These are phyloP conservation scores for Spisula solida DNA, from an alignment of 2,888 invertebrate species.

Conservation along the genomic window DNA sequence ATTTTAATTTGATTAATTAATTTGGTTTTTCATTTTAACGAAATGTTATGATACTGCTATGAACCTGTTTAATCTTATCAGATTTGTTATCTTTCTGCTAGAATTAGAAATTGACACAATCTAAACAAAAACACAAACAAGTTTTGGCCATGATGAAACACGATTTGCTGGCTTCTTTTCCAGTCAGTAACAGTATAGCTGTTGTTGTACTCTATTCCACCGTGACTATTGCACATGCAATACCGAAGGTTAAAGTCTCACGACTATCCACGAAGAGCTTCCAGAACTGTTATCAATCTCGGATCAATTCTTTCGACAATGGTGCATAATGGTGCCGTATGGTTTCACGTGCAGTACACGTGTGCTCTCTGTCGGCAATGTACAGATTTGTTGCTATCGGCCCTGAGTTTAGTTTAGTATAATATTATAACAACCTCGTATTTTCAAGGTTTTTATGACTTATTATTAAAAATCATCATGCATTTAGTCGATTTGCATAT, in stretches of 20 bases:
- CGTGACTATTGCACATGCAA: no score
- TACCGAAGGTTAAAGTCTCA: no score
- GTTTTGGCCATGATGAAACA: no score
- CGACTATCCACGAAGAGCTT: no score
- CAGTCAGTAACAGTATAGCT: no score
- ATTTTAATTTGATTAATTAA: conserved; percentile 21
- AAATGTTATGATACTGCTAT: not conserved
- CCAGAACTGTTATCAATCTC: no score
- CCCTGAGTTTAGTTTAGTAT: not conserved
- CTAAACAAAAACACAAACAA: not conserved
- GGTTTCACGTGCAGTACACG: not conserved
- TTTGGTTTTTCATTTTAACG: not conserved
- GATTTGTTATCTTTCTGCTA: not conserved
- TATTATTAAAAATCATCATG: no score
- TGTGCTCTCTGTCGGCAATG: not conserved
- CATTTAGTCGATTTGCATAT: no score
- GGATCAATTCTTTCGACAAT: no score
- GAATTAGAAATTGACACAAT: not conserved
- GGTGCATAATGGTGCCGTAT: not conserved
- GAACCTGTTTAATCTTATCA: not conserved
- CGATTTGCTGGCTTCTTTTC: no score
- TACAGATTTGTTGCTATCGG: not conserved
- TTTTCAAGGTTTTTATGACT: not conserved
- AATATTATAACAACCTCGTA: not conserved
- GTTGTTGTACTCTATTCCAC: not conserved